phyloP scores from a whole-genome alignment of 2,797 vertebrate genomes.

The Heliangelus exortis region DNA sequence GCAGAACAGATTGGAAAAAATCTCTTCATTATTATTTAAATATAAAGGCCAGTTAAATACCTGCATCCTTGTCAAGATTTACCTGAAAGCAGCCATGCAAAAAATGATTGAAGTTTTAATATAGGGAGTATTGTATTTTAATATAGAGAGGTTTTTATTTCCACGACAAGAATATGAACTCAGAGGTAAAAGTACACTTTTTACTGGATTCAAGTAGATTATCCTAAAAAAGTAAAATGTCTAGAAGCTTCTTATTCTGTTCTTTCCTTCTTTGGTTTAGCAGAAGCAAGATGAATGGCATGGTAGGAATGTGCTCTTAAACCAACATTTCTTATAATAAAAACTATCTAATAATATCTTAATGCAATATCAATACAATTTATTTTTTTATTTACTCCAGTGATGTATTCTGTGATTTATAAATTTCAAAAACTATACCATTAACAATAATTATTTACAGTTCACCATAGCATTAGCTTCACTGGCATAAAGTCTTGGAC shows the following conservation, averaged over 20 bases:
- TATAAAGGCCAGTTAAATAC: neutral
- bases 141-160: neutral
- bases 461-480: neutral
- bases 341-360: neutral
- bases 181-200: neutral
- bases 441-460: neutral
- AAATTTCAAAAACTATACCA: neutral
- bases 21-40: neutral
- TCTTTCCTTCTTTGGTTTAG: neutral
- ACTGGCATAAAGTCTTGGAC: neutral
- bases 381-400: neutral
- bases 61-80: neutral
- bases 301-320: neutral
- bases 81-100: neutral
- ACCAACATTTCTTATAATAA: neutral
- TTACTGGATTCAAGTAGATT: neutral
- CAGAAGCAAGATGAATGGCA: neutral
- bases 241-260: neutral
- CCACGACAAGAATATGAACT: neutral
- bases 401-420: neutral
- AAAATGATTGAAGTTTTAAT: neutral
- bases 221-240: neutral
- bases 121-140: neutral
- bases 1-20: neutral
- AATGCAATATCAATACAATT: neutral